Evolutionary conservation across 1,140 invertebrate species (phyloP), one percentile per base, ranked within the genome.

Genomic region (Caerostris extrusa): DNA sequence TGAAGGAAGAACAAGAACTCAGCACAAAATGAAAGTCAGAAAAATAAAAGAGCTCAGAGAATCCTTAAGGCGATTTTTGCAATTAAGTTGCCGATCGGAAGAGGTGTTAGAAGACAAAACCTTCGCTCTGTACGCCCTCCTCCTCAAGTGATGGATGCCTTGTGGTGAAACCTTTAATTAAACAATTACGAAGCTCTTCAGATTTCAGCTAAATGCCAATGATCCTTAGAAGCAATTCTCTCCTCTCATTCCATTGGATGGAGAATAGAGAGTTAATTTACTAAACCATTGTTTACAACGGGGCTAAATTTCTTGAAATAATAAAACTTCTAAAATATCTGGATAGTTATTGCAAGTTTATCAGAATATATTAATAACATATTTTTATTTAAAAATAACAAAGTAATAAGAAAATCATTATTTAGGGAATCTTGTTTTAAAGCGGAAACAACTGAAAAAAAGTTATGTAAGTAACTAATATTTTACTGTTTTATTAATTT

Each of bases 161-260:
- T 34, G 85, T 34, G 57, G 60, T 17, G 64, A 50, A 89, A 93
- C n/a, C 92, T 93, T 93, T 93, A 93, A 93, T 93, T 88, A 93
- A 93, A 93, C 92, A 93, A 93, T 93, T 89, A 93, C 91, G 55
- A 61, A 91, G 57, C 90, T 91, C 56, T 81, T 91, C 90, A 71
- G 88, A 71, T 90, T 17, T 53, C 67, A 56, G 64, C 88, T 55
- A 90, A 90, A 90, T 71, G 71, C 61, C 90, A 69, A 92, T 92
- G 57, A 56, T 85, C 86, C 86, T 88, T 56, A 56, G 17, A 3
- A 57, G 53, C 56, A 58, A 58, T 57, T 56, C 55, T 55, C 17
- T 56, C 34, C 81, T 77, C 7, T 77, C 61, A 64, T 64, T 64
- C 61, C 61, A 64, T 64, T 64, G 5, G 61, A 64, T 64, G 61